Evolutionary conservation across 2,113 vertebrate species (phyloP).

Genomic region (Cricetomys ansorgei): DNA sequence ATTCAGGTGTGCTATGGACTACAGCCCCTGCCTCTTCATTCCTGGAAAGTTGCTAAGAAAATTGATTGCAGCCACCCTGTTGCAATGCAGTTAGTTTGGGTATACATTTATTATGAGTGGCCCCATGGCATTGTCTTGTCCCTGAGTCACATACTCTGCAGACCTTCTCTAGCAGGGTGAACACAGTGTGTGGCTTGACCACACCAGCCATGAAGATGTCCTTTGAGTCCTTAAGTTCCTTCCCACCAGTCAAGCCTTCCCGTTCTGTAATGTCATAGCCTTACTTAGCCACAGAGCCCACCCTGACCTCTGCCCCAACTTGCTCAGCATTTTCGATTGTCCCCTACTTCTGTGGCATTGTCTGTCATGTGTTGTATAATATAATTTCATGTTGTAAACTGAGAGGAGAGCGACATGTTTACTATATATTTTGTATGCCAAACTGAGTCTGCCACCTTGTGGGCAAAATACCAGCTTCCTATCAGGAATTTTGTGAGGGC

Average conservation of each 20-base stretch:
- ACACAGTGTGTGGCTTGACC: not conserved
- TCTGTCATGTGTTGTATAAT: not conserved
- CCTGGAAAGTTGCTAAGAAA: not conserved
- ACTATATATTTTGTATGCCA: constrained; percentile 36
- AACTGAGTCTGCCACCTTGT: constrained; percentile 36
- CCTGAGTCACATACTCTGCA: not conserved
- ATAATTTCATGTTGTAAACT: not conserved
- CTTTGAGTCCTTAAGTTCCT: not conserved
- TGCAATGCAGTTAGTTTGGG: not conserved
- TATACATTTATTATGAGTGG: not conserved
- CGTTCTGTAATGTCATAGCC: not conserved
- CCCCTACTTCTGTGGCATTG: not conserved
- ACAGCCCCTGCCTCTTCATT: not conserved
- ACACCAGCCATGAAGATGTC: not conserved
- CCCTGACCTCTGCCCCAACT: not conserved
- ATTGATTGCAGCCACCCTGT: not conserved
- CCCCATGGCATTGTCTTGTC: not conserved
- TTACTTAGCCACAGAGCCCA: not conserved
- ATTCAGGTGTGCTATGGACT: not conserved
- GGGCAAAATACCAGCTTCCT: not conserved
- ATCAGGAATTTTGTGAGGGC: constrained; percentile 1
- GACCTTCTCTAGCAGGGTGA: not conserved
- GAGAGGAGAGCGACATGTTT: not conserved
- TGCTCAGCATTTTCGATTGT: not conserved
- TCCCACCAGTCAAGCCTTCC: not conserved